Evolutionary conservation across 2,888 invertebrate species (phyloP).

Genomic region (Nomada fabriciana): DNA sequence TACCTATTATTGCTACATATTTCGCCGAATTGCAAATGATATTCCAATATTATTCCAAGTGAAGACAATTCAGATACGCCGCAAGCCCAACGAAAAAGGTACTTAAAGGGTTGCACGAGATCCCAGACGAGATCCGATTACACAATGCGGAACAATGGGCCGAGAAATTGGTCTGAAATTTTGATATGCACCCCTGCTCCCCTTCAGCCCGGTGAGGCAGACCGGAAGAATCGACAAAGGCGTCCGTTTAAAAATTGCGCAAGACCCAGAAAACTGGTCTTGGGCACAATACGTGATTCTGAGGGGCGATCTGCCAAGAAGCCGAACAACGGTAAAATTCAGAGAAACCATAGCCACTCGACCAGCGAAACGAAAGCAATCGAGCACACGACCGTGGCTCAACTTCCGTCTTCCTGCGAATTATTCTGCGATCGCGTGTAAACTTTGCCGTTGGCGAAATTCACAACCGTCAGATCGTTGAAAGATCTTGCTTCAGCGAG

Average conservation of each 20-base stretch:
- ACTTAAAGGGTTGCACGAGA: background rate
- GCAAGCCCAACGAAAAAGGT: background rate
- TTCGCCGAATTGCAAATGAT: too few species aligned
- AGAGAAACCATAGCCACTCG: constrained; percentile 48
- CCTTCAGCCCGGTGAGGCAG: background rate
- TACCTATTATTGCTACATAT: too few species aligned
- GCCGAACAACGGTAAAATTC: constrained; percentile 46
- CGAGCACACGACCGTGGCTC: background rate
- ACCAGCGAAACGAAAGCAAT: constrained; percentile 19
- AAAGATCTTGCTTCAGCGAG: background rate
- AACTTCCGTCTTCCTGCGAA: background rate
- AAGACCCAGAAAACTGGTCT: constrained; percentile 1
- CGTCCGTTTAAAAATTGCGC: constrained; percentile 38
- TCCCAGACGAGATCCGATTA: constrained; percentile 14
- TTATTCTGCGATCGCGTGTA: background rate
- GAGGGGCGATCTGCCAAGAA: constrained; percentile 20
- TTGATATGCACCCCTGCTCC: background rate
- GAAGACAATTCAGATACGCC: background rate
- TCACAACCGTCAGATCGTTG: background rate
- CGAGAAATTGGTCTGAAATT: constrained; percentile 27
- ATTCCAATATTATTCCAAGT: background rate
- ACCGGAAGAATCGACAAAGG: constrained; percentile 33
- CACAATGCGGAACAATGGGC: background rate
- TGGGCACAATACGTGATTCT: constrained; percentile 11
- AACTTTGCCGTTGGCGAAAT: background rate